phyloP scores from a whole-genome alignment of 2,113 vertebrate species.

The Turnix velox region DNA sequence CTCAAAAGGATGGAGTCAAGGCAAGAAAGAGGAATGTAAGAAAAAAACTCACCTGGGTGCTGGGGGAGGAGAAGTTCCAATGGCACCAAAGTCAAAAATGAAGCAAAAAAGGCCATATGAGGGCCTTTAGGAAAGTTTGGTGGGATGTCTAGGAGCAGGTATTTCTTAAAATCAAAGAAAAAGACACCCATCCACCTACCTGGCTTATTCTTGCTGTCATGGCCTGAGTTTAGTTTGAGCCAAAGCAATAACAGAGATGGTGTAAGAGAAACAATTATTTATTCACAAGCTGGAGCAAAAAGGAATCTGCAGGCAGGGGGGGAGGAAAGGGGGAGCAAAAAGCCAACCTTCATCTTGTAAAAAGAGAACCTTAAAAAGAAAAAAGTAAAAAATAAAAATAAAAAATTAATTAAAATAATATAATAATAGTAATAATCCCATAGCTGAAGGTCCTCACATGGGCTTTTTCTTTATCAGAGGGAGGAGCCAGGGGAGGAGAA shows the following conservation, averaged over 20 bases:
- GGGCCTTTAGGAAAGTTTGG: background rate
- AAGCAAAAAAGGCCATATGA: background rate
- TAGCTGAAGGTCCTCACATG: background rate
- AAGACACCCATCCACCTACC: background rate
- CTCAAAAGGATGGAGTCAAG: background rate
- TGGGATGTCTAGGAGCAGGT: background rate
- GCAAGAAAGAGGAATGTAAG: background rate
- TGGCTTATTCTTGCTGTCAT: background rate
- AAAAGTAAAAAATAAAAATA: too few species aligned
- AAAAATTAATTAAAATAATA: too few species aligned
- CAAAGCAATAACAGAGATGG: background rate
- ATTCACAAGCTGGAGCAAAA: constrained; percentile 14
- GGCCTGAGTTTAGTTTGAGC: background rate
- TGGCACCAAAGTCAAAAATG: background rate
- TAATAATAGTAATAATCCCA: too few species aligned
- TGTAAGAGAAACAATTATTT: background rate
- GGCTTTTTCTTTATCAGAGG: constrained; percentile 9
- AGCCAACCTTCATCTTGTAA: constrained; percentile 40
- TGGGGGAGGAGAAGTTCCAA: background rate
- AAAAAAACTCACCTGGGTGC: background rate
- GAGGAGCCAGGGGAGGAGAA: background rate
- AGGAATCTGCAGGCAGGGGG: background rate
- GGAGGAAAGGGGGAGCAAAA: background rate
- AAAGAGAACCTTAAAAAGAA: constrained; percentile 41
- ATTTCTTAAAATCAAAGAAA: background rate